Percentiles rank a stretch among this genome's conserved stretches.
These are phyloP conservation scores for Sapajus apella DNA, from an alignment of 2,113 vertebrate genomes.

Conservation along the genomic window DNA sequence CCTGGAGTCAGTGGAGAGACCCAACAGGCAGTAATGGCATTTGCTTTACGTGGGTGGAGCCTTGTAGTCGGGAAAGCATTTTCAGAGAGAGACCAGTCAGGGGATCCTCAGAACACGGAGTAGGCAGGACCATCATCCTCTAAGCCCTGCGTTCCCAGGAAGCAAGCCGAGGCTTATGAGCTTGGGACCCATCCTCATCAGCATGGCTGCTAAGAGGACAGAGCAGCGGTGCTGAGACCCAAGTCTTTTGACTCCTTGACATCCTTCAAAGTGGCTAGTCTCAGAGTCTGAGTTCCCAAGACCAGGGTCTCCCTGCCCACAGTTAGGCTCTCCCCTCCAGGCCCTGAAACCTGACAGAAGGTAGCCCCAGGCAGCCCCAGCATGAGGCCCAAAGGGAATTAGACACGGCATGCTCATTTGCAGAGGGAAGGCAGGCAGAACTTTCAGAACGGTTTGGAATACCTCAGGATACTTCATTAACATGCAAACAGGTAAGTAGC, in stretches of 20 bases:
- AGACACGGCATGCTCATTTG: neutral
- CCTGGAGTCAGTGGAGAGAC: neutral
- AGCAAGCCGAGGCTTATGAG: neutral
- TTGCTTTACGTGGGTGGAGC: neutral
- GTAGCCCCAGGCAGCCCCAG: neutral
- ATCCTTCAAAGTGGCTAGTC: no score
- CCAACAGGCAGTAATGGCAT: rapidly evolving
- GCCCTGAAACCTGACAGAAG: no score
- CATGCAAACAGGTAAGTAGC: neutral
- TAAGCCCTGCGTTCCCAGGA: rapidly evolving
- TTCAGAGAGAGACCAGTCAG: neutral
- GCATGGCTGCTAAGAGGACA: neutral
- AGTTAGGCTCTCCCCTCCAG: neutral
- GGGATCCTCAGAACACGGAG: neutral
- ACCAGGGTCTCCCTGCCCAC: no score
- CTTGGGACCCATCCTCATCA: neutral
- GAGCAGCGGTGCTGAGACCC: rapidly evolving
- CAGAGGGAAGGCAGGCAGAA: neutral
- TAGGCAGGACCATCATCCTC: neutral
- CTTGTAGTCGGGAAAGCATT: neutral
- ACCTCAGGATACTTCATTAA: neutral
- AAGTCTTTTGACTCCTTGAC: neutral
- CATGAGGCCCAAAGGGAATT: neutral
- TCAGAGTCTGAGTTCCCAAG: neutral
- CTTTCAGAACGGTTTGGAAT: neutral